These are phyloP conservation scores for Poecilia wingei DNA, from an alignment of 2,797 vertebrate genomes.

Conservation along the genomic window DNA sequence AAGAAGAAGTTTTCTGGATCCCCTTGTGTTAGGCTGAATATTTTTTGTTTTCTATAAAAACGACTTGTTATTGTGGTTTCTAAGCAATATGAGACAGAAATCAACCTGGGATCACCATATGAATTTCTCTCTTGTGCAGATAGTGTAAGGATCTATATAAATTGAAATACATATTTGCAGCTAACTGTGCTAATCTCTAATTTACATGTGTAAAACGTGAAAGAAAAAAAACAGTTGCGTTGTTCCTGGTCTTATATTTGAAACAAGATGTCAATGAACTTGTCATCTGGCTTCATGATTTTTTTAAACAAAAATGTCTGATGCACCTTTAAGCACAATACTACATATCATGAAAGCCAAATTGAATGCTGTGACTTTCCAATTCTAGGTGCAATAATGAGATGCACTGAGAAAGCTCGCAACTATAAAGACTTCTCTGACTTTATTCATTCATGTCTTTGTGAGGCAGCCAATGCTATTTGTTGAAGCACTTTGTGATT, in stretches of 20 bases:
- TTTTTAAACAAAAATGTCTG: neutral
- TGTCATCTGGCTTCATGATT: neutral
- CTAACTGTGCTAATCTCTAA: neutral
- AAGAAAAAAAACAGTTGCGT: neutral
- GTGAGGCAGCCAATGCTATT: neutral
- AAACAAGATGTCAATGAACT: neutral
- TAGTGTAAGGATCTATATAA: neutral
- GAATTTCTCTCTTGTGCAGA: too few relatives aligned
- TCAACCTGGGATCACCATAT: neutral
- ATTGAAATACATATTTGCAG: neutral
- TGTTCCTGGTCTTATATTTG: neutral
- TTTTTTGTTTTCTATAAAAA: neutral
- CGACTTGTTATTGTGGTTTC: neutral
- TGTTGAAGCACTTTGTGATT: too few relatives aligned
- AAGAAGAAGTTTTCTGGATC: constrained; percentile 26
- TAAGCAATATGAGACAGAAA: neutral
- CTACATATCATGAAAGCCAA: neutral
- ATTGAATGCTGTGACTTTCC: neutral
- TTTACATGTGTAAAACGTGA: neutral
- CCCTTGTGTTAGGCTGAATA: neutral
- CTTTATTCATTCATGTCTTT: neutral
- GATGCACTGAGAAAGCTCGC: neutral
- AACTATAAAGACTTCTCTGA: neutral
- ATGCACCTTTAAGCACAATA: neutral
- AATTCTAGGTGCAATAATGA: neutral